Conservation (phyloP, 1,140 invertebrate species). For the Pseudomyrmex sp. region DNA sequence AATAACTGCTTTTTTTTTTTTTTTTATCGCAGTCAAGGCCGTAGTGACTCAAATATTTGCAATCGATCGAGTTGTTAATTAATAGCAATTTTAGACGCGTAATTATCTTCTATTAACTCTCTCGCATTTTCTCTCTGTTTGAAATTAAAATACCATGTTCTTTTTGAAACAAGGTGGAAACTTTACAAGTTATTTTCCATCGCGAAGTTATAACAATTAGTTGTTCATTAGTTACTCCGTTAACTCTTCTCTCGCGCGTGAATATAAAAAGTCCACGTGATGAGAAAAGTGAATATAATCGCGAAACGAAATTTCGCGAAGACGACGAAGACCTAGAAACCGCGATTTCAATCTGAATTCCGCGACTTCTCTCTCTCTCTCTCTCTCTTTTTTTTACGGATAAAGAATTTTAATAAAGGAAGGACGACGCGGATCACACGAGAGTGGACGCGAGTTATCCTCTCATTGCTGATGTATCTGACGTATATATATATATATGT, state of each 20-base stretch:
- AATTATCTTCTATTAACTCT: neutral
- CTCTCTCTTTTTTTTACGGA: neutral
- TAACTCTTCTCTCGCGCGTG: neutral
- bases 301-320: neutral
- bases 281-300: conserved; percentile 14
- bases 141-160: neutral
- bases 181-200: neutral
- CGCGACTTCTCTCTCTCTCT: conserved; percentile 1
- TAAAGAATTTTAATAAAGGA: conserved; percentile 66
- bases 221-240: neutral
- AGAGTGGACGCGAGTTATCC: conserved; percentile 4
- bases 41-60: neutral
- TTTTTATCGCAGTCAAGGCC: neutral
- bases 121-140: neutral
- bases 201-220: neutral
- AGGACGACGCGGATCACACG: neutral
- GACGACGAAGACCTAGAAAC: conserved; percentile 17
- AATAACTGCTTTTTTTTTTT: conserved; percentile 21
- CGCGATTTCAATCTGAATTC: conserved; percentile 37
- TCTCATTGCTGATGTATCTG: conserved; percentile 23
- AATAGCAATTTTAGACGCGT: conserved; percentile 3
- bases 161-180: no score
- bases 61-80: conserved; percentile 3
- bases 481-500: neutral
- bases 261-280: neutral